phyloP scores from a whole-genome alignment of 2,888 invertebrate species.

The Tetropium fuscum region DNA sequence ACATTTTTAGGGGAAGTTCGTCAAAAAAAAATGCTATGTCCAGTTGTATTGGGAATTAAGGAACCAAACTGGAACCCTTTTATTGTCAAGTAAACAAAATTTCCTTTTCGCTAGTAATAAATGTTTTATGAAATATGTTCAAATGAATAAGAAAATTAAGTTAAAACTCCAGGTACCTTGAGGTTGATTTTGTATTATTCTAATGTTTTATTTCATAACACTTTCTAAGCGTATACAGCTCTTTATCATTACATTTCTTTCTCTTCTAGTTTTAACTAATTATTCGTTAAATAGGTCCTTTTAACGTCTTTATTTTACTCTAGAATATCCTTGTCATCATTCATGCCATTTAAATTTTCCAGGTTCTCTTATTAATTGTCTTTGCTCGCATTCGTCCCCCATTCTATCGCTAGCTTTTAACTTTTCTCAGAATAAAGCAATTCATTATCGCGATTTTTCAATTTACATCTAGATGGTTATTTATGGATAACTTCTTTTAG shows the following conservation, averaged over 20 bases:
- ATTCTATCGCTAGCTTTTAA: conserved; percentile 22
- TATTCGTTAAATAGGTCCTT: conserved; percentile 21
- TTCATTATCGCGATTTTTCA: conserved; percentile 20
- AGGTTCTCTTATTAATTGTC: conserved; percentile 10
- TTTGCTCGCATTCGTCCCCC: conserved; percentile 16
- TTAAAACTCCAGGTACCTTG: background rate
- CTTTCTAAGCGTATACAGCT: conserved; percentile 16
- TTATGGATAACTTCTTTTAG: no score
- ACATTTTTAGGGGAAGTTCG: no score
- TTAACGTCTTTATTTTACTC: conserved; percentile 4
- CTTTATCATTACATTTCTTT: conserved; percentile 13
- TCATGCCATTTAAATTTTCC: conserved; percentile 11
- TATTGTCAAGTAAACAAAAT: background rate
- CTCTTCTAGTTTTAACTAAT: conserved; percentile 4
- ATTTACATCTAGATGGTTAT: conserved; percentile 11
- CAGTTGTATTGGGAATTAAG: no score
- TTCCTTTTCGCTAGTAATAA: background rate
- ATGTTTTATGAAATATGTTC: background rate
- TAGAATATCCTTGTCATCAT: background rate
- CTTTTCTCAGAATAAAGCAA: conserved; percentile 26
- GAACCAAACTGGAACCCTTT: no score
- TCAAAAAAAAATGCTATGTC: no score
- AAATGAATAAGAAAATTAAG: background rate
- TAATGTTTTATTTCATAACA: background rate
- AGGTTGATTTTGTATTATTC: background rate